phyloP scores from a whole-genome alignment of 92 coral and sea anemone species.

The Porites cylindrica region DNA sequence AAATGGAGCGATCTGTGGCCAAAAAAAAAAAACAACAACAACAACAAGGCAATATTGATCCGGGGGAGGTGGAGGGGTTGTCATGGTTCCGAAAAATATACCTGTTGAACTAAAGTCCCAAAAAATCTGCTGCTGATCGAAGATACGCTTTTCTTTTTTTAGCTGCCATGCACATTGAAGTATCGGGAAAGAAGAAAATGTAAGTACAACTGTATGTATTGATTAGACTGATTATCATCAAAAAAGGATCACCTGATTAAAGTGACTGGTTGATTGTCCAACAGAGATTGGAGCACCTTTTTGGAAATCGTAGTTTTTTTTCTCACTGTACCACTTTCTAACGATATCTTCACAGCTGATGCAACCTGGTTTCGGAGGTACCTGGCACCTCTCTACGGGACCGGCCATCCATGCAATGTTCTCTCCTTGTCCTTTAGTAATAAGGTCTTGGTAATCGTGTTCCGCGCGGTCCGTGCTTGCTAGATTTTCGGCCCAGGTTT shows the following conservation, averaged over 20 bases:
- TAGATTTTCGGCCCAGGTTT: conserved; percentile 59
- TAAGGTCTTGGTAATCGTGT: conserved; percentile 60
- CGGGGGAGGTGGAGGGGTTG: too few species aligned
- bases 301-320: conserved; percentile 54
- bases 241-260: conserved; percentile 36
- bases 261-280: conserved; percentile 46
- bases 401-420: conserved; percentile 59
- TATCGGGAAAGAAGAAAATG: too few species aligned
- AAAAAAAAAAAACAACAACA: too few species aligned
- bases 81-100: too few species aligned
- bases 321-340: conserved; percentile 52
- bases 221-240: too few species aligned
- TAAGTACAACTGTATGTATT: too few species aligned
- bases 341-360: conserved; percentile 52
- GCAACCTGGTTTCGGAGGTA: conserved; percentile 29
- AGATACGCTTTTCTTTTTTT: too few species aligned
- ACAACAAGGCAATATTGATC: too few species aligned
- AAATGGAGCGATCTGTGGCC: too few species aligned
- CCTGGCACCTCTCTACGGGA: conserved; percentile 40
- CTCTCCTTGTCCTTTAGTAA: conserved; percentile 63
- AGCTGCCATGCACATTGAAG: too few species aligned
- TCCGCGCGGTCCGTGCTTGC: conserved; percentile 51
- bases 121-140: too few species aligned
- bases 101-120: too few species aligned
- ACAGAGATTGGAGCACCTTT: conserved; percentile 30